These are phyloP conservation scores for Campoletis sonorensis DNA, from an alignment of 1,140 invertebrate genomes.

Conservation along the genomic window DNA sequence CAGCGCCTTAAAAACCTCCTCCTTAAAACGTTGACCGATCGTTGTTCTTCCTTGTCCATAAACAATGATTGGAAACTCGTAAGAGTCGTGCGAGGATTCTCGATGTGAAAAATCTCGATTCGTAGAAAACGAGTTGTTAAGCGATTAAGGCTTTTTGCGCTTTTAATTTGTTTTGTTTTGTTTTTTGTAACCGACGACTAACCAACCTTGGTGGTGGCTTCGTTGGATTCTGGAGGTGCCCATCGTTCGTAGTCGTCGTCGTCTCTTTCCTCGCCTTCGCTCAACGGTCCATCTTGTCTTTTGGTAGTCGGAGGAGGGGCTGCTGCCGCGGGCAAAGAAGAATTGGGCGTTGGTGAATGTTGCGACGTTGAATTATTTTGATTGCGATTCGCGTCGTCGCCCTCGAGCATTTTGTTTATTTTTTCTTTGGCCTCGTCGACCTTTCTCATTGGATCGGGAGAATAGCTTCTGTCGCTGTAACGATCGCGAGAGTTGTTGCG, in stretches of 20 bases:
- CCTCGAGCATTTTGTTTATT: conserved; percentile 79
- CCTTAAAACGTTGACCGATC: too few species aligned
- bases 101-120: too few species aligned
- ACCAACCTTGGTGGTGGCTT: conserved; percentile 68
- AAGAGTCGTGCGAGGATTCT: too few species aligned
- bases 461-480: conserved; percentile 79
- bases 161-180: neutral
- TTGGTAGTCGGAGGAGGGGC: conserved; percentile 53
- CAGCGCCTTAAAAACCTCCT: too few species aligned
- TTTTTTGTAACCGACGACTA: conserved; percentile 41
- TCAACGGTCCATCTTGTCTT: conserved; percentile 81
- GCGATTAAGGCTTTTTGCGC: neutral
- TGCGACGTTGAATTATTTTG: conserved; percentile 27
- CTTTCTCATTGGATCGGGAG: conserved; percentile 79
- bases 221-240: conserved; percentile 64
- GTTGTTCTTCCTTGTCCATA: too few species aligned
- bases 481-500: conserved; percentile 69
- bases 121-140: neutral
- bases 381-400: conserved; percentile 70
- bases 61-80: too few species aligned
- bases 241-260: conserved; percentile 78
- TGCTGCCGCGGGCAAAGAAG: neutral
- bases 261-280: conserved; percentile 85
- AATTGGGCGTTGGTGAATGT: neutral
- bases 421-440: conserved; percentile 80